These are phyloP conservation scores for Dioctria linearis DNA, from an alignment of 2,888 invertebrate genomes.

Conservation along the genomic window DNA sequence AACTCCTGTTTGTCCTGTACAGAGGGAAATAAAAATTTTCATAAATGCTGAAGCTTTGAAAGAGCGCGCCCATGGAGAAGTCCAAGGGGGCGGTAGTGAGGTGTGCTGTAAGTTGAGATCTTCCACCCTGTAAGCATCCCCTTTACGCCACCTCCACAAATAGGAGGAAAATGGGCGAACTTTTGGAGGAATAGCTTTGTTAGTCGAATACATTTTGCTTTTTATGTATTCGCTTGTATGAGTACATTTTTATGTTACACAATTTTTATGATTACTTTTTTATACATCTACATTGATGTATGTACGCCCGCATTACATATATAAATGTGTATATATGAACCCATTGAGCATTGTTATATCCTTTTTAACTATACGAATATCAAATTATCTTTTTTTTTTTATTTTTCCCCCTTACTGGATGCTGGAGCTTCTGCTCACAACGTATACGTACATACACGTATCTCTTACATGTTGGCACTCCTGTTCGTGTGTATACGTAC, in stretches of 20 bases:
- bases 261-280: conserved; percentile 57
- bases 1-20: conserved; percentile 53
- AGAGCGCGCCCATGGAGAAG: conserved; percentile 46
- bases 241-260: conserved; percentile 57
- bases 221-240: conserved; percentile 52
- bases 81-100: conserved; percentile 9
- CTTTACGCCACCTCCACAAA: not conserved
- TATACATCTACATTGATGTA: conserved; percentile 50
- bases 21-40: conserved; percentile 53
- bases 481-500: conserved; percentile 52
- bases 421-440: conserved; percentile 13
- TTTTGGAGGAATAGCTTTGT: conserved; percentile 52
- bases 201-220: conserved; percentile 53
- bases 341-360: conserved; percentile 56
- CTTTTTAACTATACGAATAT: conserved; percentile 59
- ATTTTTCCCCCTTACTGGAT: conserved; percentile 49
- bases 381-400: conserved; percentile 58
- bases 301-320: conserved; percentile 19
- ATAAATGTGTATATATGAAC: conserved; percentile 48
- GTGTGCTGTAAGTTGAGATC: conserved; percentile 47
- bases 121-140: not conserved
- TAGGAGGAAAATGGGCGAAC: conserved; percentile 52
- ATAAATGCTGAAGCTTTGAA: conserved; percentile 52
- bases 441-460: conserved; percentile 28
- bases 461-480: conserved; percentile 47